Evolutionary conservation across 2,797 vertebrate species (phyloP), one percentile per base, ranked within the genome.

Genomic region (Pogonophryne albipinna): DNA sequence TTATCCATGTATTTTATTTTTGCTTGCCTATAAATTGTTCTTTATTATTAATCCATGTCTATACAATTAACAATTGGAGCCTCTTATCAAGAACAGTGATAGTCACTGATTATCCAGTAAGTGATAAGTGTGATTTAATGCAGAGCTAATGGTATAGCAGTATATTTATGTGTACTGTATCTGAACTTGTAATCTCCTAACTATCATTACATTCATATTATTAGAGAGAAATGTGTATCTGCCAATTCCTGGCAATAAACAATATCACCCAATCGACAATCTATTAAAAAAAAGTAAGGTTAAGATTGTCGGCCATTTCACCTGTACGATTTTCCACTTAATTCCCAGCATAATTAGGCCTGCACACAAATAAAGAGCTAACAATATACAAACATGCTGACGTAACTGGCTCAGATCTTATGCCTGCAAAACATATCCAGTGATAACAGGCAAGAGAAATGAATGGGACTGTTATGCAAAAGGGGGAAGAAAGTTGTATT

Each of bases 401-500:
- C 65, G 59, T 87, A 79, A 47, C 55, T 62, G 12, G 38, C 60
- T 31, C 5, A 2, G 50, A 63, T 88, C 70, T 77, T 72, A 57
- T 59, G 78, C 78, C 71, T 85, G 41, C n/a, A 65, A 70, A 88
- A 84, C 23, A 0, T 68, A 80, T 57, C 49, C 58, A 20, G 61
- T 44, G 68, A 86, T 79, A 87, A 88, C 65, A 58, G 76, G 60
- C 66, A 27, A 10, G 56, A 81, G 53, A 83, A 87, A 93, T 83
- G 79, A 84, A 90, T 90, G 56, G 70, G 76, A 87, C 88, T 87
- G 88, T 78, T 70, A 87, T 92, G 79, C 82, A 88, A 81, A 89
- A 27, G 52, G 76, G 78, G 49, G 65, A 83, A 83, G 55, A 75
- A 64, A 74, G 75, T 75, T 88, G 79, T 86, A 45, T 75, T 72